Evolutionary conservation across 2,888 invertebrate species (phyloP).

Genomic region (Artemia sinica): DNA sequence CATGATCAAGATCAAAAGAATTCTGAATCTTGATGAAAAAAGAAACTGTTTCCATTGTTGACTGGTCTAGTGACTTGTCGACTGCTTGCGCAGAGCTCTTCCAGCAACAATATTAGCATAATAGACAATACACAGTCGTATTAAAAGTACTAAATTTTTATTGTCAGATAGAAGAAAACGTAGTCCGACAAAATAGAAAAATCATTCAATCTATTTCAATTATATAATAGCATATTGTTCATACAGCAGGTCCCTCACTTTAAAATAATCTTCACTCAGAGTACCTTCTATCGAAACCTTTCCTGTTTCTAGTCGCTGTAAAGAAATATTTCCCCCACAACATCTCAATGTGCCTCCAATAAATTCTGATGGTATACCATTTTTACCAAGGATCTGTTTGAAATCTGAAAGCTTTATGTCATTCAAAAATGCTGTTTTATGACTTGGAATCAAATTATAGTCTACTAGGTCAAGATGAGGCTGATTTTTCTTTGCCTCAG

Average conservation of each 20-base stretch:
- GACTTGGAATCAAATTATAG: conserved; percentile 38
- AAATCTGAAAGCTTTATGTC: conserved; percentile 81
- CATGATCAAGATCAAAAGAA: no score
- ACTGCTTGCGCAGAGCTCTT: no score
- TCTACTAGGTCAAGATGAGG: neutral
- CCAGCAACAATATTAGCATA: no score
- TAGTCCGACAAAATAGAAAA: no score
- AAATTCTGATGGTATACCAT: conserved; percentile 67
- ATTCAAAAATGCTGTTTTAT: conserved; percentile 77
- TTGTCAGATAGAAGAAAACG: no score
- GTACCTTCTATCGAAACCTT: conserved; percentile 84
- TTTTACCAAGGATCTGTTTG: conserved; percentile 54
- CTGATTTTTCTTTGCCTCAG: neutral
- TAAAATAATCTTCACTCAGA: conserved; percentile 83
- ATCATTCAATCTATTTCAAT: conserved; percentile 24
- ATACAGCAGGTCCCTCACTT: conserved; percentile 75
- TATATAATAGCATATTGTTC: conserved; percentile 91
- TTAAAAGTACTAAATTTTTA: no score
- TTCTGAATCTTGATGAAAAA: no score
- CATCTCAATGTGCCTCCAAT: conserved; percentile 82
- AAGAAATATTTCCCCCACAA: conserved; percentile 71
- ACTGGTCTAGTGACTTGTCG: no score
- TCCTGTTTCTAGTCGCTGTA: conserved; percentile 76
- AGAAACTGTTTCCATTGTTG: no score
- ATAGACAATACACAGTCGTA: no score